Base-by-base conservation (phyloP, 1,140 invertebrate genomes). In the Rhynchophorus ferrugineus region DNA sequence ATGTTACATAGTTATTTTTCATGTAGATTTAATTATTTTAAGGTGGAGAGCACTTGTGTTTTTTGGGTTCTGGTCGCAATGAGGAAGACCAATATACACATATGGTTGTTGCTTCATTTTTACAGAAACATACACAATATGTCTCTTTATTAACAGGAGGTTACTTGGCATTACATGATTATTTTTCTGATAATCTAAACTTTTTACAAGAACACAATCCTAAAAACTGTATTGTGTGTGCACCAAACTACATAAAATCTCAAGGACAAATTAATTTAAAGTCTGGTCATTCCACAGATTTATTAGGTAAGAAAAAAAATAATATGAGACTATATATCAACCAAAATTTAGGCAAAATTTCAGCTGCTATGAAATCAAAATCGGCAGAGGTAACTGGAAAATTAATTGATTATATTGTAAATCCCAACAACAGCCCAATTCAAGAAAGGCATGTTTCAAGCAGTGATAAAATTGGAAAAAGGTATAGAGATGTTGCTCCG, bases 21-120 rank as follows among this genome's bases (percentile, higher is more conserved):
- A 6, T 11, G 5, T 38, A 38, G 5, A 6, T 13, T 38, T 5
- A 38, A 38, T 7, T 38, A 14, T 24, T 53, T 62, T 24, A 18
- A 68, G 67, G 66, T 48, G 94, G 94, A 18, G 91, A 98, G 73
- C 95, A 99, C 71, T 75, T 98, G 39, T 98, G 95, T 69, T 98
- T 99, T 70, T 80, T 98, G 60, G 96, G 96, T 42, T 95, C 91
- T 61, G 95, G 95, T 3, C 78, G 90, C 22, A 85, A 91, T 62
- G 91, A 96, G 67, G 94, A 97, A 73, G 95, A 98, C 70, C 89
- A 89, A 64, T 95, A 95, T 69, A 91, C 95, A 3, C 88, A 97
- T 64, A 99, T 99, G 96, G 94, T 98, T 19, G 89, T 98, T 7
- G 91, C 95, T 6, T 92, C 91, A 49, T 98, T 99, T 73, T 75